Conservation (phyloP, 2,888 invertebrate species). For the Unio pictorum region DNA sequence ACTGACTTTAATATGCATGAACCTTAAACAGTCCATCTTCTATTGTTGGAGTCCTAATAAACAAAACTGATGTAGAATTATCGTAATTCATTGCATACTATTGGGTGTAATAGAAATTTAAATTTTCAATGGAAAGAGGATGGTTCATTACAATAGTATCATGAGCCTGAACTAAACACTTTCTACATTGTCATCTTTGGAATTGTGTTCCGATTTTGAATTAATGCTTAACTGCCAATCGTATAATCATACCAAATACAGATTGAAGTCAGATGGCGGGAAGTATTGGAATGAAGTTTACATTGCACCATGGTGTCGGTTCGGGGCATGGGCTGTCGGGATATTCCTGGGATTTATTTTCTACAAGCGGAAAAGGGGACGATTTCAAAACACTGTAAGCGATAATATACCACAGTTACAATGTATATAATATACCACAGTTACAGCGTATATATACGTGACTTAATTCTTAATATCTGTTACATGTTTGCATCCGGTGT, state of each 20-base stretch:
- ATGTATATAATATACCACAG: neutral
- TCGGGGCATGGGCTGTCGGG: conserved; percentile 72
- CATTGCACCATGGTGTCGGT: conserved; percentile 72
- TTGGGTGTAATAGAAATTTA: neutral
- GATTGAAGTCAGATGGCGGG: conserved; percentile 47
- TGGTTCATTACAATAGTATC: no score
- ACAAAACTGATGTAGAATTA: no score
- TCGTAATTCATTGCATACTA: neutral
- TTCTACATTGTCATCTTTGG: no score
- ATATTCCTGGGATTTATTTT: conserved; percentile 69
- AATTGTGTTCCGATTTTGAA: no score
- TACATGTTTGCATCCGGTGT: neutral
- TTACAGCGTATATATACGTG: neutral
- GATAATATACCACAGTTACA: neutral
- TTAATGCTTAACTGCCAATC: no score
- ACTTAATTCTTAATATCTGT: neutral
- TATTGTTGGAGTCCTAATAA: no score
- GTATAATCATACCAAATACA: conserved; percentile 11
- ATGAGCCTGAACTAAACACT: no score
- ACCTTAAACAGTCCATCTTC: no score
- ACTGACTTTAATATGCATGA: no score
- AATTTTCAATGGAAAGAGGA: neutral
- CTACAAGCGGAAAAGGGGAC: conserved; percentile 40
- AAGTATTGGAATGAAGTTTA: conserved; percentile 65
- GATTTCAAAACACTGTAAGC: conserved; percentile 20